A percentile compares a stretch with the other conserved stretches of the same genome.
phyloP scores from a whole-genome alignment of 2,113 vertebrate species.

The Thoracochromis brauschi region DNA sequence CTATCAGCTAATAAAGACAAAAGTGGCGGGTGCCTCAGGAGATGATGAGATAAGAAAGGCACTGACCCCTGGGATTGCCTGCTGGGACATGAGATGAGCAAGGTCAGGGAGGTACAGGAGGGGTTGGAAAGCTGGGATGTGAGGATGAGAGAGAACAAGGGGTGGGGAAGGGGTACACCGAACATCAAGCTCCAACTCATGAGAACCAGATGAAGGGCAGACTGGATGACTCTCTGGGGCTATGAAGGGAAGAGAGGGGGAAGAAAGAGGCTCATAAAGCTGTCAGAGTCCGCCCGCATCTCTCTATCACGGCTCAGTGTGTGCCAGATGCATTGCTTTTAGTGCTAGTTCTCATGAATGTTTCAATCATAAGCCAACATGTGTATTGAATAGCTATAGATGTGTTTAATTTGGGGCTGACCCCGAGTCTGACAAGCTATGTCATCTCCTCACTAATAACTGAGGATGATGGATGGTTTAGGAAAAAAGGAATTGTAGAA shows the following conservation, averaged over 20 bases:
- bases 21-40: slow-evolving; percentile 6
- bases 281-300: slow-evolving; percentile 51
- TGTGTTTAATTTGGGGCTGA: slow-evolving; percentile 17
- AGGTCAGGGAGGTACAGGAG: slow-evolving; percentile 7
- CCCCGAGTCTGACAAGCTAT: not conserved
- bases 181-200: slow-evolving; percentile 49
- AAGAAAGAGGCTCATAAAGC: slow-evolving; percentile 62
- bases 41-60: slow-evolving; percentile 49
- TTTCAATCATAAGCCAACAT: slow-evolving; percentile 43
- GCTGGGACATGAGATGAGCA: slow-evolving; percentile 41
- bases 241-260: slow-evolving; percentile 39
- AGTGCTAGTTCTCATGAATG: slow-evolving; percentile 10
- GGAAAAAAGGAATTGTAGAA: not conserved
- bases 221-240: slow-evolving; percentile 55
- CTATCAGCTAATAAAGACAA: slow-evolving; percentile 12
- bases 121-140: not conserved
- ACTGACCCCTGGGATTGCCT: slow-evolving; percentile 39
- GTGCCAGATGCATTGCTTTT: slow-evolving; percentile 32
- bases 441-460: slow-evolving; percentile 13
- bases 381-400: slow-evolving; percentile 15
- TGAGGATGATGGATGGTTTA: not conserved
- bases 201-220: slow-evolving; percentile 68
- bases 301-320: slow-evolving; percentile 53
- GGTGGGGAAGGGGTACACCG: slow-evolving; percentile 12
- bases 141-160: slow-evolving; percentile 1